Conservation (phyloP, 2,797 vertebrate species). For the Protonibea diacanthus region DNA sequence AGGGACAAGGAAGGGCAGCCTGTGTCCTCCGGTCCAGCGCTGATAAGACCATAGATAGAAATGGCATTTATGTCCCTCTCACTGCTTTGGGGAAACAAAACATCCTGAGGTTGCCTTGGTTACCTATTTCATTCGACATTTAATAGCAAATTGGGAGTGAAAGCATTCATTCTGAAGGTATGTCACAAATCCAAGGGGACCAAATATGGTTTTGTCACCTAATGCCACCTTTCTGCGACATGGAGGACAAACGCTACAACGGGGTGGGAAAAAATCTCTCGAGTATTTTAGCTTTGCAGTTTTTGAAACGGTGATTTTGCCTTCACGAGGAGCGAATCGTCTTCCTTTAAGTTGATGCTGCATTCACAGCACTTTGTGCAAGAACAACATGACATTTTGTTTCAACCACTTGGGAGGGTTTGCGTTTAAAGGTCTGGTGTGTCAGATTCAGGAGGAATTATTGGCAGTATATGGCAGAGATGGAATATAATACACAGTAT, state of each 20-base stretch:
- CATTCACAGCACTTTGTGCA: conserved; percentile 21
- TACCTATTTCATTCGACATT: conserved; percentile 58
- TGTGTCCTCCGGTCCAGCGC: conserved; percentile 76
- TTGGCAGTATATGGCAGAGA: no score
- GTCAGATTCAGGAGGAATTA: no score
- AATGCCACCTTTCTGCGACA: conserved; percentile 19
- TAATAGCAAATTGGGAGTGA: conserved; percentile 29
- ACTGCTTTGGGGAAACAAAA: conserved; percentile 69
- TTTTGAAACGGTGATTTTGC: conserved; percentile 33
- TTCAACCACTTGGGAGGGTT: background rate
- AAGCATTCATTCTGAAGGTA: conserved; percentile 24
- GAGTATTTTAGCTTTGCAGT: conserved; percentile 31
- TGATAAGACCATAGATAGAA: conserved; percentile 85
- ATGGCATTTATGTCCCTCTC: conserved; percentile 74
- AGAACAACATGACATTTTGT: conserved; percentile 6
- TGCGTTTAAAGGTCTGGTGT: background rate
- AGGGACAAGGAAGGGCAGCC: conserved; percentile 85
- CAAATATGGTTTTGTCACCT: background rate
- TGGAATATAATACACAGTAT: no score
- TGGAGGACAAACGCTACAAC: conserved; percentile 11
- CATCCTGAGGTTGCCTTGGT: conserved; percentile 71
- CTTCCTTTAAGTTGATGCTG: conserved; percentile 28
- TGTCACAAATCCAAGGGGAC: background rate
- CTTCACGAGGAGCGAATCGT: conserved; percentile 46
- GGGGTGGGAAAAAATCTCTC: background rate